These are phyloP conservation scores for Eubasilissa regina DNA, from an alignment of 1,140 invertebrate genomes.

Conservation along the genomic window DNA sequence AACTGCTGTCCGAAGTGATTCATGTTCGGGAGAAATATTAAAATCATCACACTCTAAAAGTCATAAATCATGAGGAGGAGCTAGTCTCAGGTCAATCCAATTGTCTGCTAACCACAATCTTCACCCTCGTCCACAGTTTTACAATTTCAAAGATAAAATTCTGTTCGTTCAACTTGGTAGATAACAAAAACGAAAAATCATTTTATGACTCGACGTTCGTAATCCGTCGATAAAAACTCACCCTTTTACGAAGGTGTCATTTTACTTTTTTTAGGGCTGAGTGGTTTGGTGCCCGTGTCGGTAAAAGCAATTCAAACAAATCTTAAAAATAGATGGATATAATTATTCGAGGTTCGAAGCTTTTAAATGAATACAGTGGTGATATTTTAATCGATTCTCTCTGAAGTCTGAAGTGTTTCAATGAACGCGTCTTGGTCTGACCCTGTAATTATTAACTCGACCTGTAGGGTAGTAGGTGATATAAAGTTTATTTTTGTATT, in stretches of 20 bases:
- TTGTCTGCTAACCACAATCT: constrained; percentile 21
- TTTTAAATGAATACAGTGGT: constrained; percentile 1
- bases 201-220: not conserved
- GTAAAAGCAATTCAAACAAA: constrained; percentile 4
- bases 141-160: not conserved
- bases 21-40: constrained; percentile 41
- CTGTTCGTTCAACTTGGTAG: not conserved
- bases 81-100: constrained; percentile 23
- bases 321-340: not conserved
- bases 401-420: constrained; percentile 30
- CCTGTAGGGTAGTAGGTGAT: not conserved
- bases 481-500: too few species aligned
- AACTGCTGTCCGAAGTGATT: constrained; percentile 36
- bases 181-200: not conserved
- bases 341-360: not conserved
- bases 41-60: constrained; percentile 43
- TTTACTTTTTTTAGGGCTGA: not conserved
- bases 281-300: not conserved
- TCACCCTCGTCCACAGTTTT: constrained; percentile 2
- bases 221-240: not conserved
- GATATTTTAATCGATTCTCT: constrained; percentile 38
- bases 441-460: constrained; percentile 31
- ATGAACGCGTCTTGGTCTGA: not conserved
- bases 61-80: constrained; percentile 34
- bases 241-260: constrained; percentile 4